Evolutionary conservation across 2,113 vertebrate genomes (phyloP).

Genomic region (Columba livia): DNA sequence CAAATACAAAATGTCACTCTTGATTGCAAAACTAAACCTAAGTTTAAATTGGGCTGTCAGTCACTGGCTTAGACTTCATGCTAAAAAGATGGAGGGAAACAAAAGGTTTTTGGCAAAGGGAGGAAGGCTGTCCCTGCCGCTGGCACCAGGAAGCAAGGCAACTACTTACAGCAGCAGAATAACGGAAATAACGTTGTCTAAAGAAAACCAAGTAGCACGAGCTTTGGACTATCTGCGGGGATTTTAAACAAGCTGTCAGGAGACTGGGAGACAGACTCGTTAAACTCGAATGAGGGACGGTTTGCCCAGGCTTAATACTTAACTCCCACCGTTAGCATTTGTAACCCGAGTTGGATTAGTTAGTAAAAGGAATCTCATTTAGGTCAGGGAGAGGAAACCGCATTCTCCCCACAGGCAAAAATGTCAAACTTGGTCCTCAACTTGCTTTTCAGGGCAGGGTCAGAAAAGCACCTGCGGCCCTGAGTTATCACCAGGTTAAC

Average conservation of each 20-base stretch:
- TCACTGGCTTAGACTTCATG: not conserved
- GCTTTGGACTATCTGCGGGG: not conserved
- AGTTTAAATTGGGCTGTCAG: not conserved
- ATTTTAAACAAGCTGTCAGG: not conserved
- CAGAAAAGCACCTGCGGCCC: not conserved
- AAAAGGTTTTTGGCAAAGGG: not conserved
- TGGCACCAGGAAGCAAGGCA: not conserved
- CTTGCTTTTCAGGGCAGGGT: not conserved
- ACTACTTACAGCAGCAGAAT: not conserved
- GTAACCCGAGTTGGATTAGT: not conserved
- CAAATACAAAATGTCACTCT: conserved; percentile 14
- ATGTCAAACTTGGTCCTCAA: not conserved
- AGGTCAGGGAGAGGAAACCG: not conserved
- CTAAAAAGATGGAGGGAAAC: not conserved
- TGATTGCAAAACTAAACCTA: not conserved
- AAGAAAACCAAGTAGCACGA: not conserved
- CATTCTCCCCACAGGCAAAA: accelerated
- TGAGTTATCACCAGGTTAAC: too few species aligned
- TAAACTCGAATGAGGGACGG: not conserved
- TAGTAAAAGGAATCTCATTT: not conserved
- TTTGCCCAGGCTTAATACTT: not conserved
- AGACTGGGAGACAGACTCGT: not conserved
- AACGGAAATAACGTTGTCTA: not conserved
- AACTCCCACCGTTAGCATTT: not conserved
- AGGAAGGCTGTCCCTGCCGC: not conserved